Conservation (phyloP, 2,888 invertebrate species). For the Diarsia rubi region DNA sequence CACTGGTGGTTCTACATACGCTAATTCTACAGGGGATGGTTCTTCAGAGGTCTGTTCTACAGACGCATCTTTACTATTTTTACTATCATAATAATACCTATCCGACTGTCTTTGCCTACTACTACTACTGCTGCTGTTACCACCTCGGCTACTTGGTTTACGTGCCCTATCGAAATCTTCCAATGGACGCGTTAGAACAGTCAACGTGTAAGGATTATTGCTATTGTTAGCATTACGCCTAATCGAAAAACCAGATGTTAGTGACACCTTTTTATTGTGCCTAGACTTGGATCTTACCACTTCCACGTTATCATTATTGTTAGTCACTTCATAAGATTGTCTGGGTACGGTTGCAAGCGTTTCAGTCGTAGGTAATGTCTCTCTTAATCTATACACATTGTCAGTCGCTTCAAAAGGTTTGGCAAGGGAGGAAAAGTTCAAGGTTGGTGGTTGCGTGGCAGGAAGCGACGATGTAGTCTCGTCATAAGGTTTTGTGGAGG, state of each 20-base stretch:
- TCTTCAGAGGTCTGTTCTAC: constrained; percentile 60
- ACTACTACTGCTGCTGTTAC: constrained; percentile 59
- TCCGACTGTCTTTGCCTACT: constrained; percentile 69
- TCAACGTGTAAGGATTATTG: constrained; percentile 87
- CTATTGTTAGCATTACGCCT: constrained; percentile 83
- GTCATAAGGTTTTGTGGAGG: constrained; percentile 85
- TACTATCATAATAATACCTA: constrained; percentile 75
- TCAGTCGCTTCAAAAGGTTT: constrained; percentile 89
- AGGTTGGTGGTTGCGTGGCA: constrained; percentile 75
- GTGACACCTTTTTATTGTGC: constrained; percentile 83
- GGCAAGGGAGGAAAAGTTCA: constrained; percentile 87
- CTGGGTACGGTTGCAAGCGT: constrained; percentile 73
- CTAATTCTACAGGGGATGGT: constrained; percentile 54
- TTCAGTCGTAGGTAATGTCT: constrained; percentile 82
- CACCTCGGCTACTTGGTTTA: constrained; percentile 49
- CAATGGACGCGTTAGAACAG: constrained; percentile 83
- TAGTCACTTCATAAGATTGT: constrained; percentile 80
- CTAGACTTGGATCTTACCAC: constrained; percentile 74
- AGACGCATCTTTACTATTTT: constrained; percentile 72
- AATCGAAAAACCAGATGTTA: constrained; percentile 89
- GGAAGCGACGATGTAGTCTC: constrained; percentile 77
- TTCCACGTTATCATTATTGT: constrained; percentile 79
- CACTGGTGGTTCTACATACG: constrained; percentile 61
- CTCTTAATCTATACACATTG: constrained; percentile 81
- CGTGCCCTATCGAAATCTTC: constrained; percentile 75